A percentile compares a stretch with the other conserved stretches of the same genome.
Conservation (phyloP, 2,888 invertebrate species). For the Tholera decimalis region DNA sequence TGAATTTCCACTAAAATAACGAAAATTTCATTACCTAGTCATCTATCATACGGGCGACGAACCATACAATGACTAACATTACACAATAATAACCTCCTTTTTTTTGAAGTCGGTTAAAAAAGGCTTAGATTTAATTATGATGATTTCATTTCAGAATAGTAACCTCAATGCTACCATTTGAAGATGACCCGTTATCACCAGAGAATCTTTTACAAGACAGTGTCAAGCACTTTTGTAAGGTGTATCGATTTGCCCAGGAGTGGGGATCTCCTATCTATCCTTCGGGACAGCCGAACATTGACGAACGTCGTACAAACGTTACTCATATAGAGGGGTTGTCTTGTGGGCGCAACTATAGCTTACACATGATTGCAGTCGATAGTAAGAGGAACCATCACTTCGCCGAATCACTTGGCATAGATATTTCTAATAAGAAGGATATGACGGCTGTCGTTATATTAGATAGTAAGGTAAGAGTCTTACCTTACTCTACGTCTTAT, state of each 20-base stretch:
- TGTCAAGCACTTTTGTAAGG: constrained; percentile 82
- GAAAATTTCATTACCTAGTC: not conserved
- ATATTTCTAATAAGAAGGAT: constrained; percentile 91
- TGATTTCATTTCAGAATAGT: constrained; percentile 73
- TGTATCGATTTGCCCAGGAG: constrained; percentile 83
- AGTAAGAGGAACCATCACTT: constrained; percentile 94
- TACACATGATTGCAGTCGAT: constrained; percentile 93
- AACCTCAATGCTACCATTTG: constrained; percentile 86
- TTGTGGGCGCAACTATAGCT: constrained; percentile 82
- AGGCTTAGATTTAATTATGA: no score
- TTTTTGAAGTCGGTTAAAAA: no score
- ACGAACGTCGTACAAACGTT: constrained; percentile 69
- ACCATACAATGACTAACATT: not conserved
- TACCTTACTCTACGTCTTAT: no score
- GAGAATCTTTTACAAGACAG: constrained; percentile 86
- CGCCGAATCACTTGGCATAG: constrained; percentile 94
- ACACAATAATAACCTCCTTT: no score
- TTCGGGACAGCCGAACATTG: constrained; percentile 57
- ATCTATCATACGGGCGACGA: not conserved
- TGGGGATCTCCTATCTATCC: constrained; percentile 81
- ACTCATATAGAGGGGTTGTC: constrained; percentile 86
- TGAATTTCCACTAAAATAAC: not conserved
- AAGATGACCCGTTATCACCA: constrained; percentile 90
- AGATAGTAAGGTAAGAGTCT: constrained; percentile 92
- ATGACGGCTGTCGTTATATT: constrained; percentile 94